Conservation (phyloP, 2,797 vertebrate species). For the Momotus momota region DNA sequence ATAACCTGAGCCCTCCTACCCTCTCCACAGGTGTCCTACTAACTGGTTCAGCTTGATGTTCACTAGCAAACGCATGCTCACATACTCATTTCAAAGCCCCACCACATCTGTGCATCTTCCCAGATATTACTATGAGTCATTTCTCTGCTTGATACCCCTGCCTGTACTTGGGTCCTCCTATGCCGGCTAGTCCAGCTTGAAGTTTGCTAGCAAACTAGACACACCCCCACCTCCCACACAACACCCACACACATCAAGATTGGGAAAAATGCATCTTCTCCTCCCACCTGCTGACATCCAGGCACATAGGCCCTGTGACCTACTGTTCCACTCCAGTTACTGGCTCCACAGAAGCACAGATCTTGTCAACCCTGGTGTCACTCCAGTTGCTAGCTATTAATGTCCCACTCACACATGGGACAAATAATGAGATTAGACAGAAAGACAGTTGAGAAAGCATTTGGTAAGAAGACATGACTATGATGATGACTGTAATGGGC, state of each 20-base stretch:
- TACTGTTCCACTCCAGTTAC: background rate
- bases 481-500: background rate
- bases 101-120: background rate
- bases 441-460: background rate
- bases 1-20: background rate
- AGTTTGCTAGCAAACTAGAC: background rate
- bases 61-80: background rate
- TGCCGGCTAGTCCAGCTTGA: background rate
- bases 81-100: background rate
- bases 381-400: too few species aligned
- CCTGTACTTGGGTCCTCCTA: background rate
- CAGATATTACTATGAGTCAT: background rate
- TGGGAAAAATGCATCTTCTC: background rate
- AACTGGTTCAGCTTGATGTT: background rate
- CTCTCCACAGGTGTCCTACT: background rate
- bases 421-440: background rate
- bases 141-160: background rate
- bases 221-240: background rate
- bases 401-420: background rate
- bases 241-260: background rate
- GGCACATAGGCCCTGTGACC: background rate
- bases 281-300: background rate
- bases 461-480: background rate
- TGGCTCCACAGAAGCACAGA: rapidly evolving
- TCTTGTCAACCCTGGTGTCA: background rate